Conservation (phyloP, 2,113 vertebrate genomes). For the Dicerorhinus sumatrensis region DNA sequence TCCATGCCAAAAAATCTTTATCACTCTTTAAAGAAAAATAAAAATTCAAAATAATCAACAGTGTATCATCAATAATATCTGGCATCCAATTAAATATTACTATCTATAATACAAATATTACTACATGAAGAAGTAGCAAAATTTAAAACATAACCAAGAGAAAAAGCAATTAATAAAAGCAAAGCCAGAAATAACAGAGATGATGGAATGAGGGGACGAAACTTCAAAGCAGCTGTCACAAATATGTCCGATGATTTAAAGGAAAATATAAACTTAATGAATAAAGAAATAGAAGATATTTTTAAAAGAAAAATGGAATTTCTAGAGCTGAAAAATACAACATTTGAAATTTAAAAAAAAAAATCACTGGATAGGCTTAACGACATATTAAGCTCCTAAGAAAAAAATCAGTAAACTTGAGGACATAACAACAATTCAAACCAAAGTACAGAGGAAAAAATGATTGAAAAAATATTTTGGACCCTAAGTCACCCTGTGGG, state of each 20-base stretch:
- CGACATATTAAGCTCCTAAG: not conserved
- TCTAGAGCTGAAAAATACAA: not conserved
- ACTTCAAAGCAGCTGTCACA: not conserved
- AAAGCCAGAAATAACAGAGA: not conserved
- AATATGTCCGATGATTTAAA: not conserved
- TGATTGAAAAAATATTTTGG: not conserved
- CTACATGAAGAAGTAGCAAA: not conserved
- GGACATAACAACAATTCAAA: not conserved
- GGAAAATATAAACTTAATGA: not conserved
- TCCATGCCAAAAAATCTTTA: not conserved
- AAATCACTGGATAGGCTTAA: not conserved
- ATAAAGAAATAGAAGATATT: not conserved
- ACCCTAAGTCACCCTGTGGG: not conserved
- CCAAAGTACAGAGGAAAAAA: not conserved
- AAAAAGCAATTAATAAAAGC: not conserved
- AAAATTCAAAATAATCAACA: not conserved
- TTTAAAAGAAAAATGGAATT: not conserved
- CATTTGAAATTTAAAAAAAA: not conserved
- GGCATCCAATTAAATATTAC: not conserved
- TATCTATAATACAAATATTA: not conserved
- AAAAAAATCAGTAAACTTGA: not conserved
- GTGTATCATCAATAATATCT: not conserved
- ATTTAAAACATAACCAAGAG: not conserved
- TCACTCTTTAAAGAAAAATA: not conserved
- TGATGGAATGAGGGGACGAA: not conserved